Percentiles rank a stretch among this genome's conserved stretches.
phyloP scores from a whole-genome alignment of 2,797 vertebrate species.

The Gila robusta region DNA sequence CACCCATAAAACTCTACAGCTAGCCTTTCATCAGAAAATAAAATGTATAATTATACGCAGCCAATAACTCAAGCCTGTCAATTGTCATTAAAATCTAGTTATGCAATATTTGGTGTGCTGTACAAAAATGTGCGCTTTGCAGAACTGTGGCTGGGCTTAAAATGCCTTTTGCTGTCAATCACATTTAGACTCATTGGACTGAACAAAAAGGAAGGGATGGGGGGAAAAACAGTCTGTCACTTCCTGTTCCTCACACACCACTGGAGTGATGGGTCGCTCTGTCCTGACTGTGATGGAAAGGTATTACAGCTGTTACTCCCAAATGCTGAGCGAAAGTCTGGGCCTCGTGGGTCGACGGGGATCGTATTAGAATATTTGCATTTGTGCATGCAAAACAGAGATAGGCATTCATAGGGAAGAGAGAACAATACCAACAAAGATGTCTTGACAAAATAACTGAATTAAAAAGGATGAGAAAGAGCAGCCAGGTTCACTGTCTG shows the following conservation, averaged over 20 bases:
- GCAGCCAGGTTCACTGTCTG: neutral
- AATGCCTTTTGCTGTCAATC: constrained; percentile 63
- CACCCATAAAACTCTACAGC: neutral
- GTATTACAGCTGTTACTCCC: constrained; percentile 55
- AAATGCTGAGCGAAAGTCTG: constrained; percentile 8
- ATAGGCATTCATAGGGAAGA: neutral
- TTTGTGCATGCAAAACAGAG: constrained; percentile 15
- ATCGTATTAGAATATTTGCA: neutral
- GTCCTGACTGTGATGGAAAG: constrained; percentile 52
- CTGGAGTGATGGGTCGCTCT: constrained; percentile 52
- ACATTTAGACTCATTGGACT: constrained; percentile 54
- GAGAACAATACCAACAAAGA: neutral
- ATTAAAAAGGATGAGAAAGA: constrained; percentile 44
- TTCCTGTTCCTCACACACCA: constrained; percentile 59
- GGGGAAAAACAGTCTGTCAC: constrained; percentile 48
- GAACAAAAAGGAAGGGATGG: constrained; percentile 47
- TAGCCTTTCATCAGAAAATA: constrained; percentile 7
- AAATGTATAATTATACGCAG: constrained; percentile 26
- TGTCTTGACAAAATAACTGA: constrained; percentile 17
- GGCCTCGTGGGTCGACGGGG: constrained; percentile 5
- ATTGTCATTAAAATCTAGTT: constrained; percentile 54
- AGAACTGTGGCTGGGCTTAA: constrained; percentile 35
- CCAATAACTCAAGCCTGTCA: constrained; percentile 43
- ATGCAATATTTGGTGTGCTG: constrained; percentile 58
- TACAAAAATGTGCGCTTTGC: constrained; percentile 43